phyloP scores from a whole-genome alignment of 2,888 invertebrate genomes.

The Galeruca laticollis region DNA sequence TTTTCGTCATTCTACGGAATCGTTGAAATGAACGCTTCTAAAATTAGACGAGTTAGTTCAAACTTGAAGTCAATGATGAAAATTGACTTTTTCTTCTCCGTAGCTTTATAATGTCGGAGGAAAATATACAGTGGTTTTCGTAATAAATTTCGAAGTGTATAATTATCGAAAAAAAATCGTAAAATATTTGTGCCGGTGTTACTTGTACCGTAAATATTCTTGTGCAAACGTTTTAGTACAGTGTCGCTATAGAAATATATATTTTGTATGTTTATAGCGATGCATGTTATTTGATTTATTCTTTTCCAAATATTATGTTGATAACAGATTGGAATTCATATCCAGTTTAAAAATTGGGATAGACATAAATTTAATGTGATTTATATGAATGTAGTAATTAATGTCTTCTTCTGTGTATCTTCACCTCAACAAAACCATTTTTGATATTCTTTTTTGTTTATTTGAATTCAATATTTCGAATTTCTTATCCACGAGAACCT shows the following conservation, averaged over 20 bases:
- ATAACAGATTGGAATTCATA: too few species aligned
- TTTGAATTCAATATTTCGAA: too few species aligned
- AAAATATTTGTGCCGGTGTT: not conserved
- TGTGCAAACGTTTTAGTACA: too few species aligned
- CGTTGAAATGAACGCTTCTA: constrained; percentile 32
- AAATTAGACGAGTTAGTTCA: constrained; percentile 31
- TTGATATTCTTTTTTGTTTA: too few species aligned
- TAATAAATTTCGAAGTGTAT: constrained; percentile 14
- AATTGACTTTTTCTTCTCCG: constrained; percentile 24
- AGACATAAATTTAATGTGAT: not conserved
- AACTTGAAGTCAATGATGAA: constrained; percentile 23
- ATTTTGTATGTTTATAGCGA: not conserved
- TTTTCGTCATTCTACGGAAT: constrained; percentile 37
- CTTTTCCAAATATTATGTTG: not conserved
- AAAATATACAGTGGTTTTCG: constrained; percentile 20
- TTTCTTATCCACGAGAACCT: too few species aligned
- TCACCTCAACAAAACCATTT: too few species aligned
- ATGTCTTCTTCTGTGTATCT: too few species aligned
- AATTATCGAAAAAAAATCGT: not conserved
- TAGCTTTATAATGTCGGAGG: constrained; percentile 12
- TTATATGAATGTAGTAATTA: too few species aligned
- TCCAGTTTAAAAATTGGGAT: too few species aligned
- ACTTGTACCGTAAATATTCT: not conserved
- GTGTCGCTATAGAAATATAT: not conserved
- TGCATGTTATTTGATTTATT: not conserved